Evolutionary conservation across 2,797 vertebrate genomes (phyloP).

Genomic region (Hydrocynus forskahlii): DNA sequence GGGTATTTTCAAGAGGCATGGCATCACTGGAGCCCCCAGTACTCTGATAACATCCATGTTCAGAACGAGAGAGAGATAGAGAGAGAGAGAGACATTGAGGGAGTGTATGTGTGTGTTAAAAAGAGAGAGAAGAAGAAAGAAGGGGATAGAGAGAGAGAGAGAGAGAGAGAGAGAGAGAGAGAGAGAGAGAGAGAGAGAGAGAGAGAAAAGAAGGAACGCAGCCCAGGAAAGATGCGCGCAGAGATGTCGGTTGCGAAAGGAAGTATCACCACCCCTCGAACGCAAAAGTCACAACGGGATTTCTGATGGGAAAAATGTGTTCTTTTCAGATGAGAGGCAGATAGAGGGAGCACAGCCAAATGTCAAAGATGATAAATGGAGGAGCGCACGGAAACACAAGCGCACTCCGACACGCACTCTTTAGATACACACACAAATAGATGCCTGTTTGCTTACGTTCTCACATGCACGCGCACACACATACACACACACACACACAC

Average conservation of each 20-base stretch:
- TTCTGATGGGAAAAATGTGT: conserved; percentile 85
- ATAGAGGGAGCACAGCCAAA: conserved; percentile 80
- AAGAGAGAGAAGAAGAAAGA: conserved; percentile 36
- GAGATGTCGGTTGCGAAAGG: conserved; percentile 73
- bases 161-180: conserved; percentile 42
- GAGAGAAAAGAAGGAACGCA: conserved; percentile 49
- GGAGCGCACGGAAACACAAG: conserved; percentile 70
- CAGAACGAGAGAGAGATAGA: conserved; percentile 46
- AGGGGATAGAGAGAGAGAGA: conserved; percentile 41
- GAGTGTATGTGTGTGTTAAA: background rate
- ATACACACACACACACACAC: conserved; percentile 28
- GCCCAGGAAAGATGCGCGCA: conserved; percentile 71
- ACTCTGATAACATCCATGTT: conserved; percentile 78
- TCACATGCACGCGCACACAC: conserved; percentile 18
- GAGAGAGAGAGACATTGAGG: conserved; percentile 1
- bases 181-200: conserved; percentile 4
- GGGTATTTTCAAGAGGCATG: conserved; percentile 80
- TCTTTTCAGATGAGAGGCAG: conserved; percentile 82
- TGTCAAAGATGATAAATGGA: conserved; percentile 84
- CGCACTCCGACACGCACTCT: conserved; percentile 44
- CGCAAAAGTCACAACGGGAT: conserved; percentile 80
- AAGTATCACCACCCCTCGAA: conserved; percentile 70
- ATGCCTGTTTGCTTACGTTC: conserved; percentile 33
- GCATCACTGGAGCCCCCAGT: conserved; percentile 78
- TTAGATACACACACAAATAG: conserved; percentile 43